Evolutionary conservation across 2,797 vertebrate species (phyloP).

Genomic region (Aeoliscus strigatus): DNA sequence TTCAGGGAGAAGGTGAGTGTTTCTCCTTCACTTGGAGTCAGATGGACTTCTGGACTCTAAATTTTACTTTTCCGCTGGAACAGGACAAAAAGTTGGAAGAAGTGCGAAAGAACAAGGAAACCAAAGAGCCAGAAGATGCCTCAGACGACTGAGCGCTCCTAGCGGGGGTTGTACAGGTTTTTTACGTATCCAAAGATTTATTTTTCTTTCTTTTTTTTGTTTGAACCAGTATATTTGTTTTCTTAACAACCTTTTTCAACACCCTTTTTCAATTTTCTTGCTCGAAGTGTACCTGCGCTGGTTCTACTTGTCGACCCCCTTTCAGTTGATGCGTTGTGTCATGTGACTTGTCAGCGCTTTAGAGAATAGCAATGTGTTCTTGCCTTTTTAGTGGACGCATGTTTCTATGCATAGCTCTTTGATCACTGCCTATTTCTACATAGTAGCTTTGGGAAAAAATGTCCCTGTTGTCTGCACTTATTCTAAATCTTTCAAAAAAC

Average conservation of each 20-base stretch:
- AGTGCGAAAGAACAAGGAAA: constrained; percentile 92
- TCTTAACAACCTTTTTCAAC: constrained; percentile 48
- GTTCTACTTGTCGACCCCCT: constrained; percentile 48
- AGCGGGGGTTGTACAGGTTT: constrained; percentile 54
- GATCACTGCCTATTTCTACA: constrained; percentile 54
- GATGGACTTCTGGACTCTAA: too few species aligned
- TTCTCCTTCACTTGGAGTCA: too few species aligned
- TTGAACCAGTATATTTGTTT: constrained; percentile 54
- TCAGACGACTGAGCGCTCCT: constrained; percentile 65
- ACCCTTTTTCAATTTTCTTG: constrained; percentile 54
- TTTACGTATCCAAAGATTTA: constrained; percentile 77
- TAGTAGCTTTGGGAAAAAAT: constrained; percentile 55
- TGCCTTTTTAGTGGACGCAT: constrained; percentile 59
- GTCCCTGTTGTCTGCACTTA: constrained; percentile 59
- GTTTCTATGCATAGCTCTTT: constrained; percentile 63
- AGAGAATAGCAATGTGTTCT: constrained; percentile 47
- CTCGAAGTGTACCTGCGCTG: constrained; percentile 60
- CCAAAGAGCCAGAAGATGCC: constrained; percentile 79
- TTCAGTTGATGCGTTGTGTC: constrained; percentile 46
- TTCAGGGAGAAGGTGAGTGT: constrained; percentile 87
- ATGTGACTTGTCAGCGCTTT: constrained; percentile 62
- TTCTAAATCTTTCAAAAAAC: constrained; percentile 20
- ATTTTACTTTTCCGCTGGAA: not conserved
- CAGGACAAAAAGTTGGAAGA: constrained; percentile 92
- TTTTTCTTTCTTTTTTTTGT: constrained; percentile 72